Percentiles rank a stretch among this genome's conserved stretches.
Conservation (phyloP, 92 coral and sea anemone species). For the Porites rus region DNA sequence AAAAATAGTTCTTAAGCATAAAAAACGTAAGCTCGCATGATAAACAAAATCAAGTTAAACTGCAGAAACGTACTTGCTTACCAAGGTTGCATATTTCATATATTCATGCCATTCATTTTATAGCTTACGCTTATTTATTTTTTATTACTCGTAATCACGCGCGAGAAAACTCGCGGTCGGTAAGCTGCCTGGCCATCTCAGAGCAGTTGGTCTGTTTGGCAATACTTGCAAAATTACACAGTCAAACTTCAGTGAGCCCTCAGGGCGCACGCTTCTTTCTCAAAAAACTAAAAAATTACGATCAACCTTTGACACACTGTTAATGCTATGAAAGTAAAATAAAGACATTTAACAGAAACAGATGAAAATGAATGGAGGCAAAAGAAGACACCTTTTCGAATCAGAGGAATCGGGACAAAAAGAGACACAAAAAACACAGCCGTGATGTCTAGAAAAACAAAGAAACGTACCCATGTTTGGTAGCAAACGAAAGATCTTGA, state of each 20-base stretch:
- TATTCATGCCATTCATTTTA: conserved; percentile 12
- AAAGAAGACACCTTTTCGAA: conserved; percentile 21
- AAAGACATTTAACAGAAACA: conserved; percentile 9
- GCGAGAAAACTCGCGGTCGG: background rate
- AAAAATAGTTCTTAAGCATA: conserved; percentile 6
- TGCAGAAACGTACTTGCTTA: conserved; percentile 24
- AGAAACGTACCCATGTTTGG: conserved; percentile 17
- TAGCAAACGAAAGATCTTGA: conserved; percentile 16
- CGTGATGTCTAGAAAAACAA: conserved; percentile 23
- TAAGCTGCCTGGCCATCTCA: conserved; percentile 11
- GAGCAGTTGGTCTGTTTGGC: conserved; percentile 23
- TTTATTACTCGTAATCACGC: background rate
- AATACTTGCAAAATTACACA: conserved; percentile 23
- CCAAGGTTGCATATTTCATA: conserved; percentile 17
- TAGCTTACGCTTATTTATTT: background rate
- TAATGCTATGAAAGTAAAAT: conserved; percentile 12
- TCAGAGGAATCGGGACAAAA: conserved; percentile 13
- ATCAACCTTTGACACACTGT: conserved; percentile 21
- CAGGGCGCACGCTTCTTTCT: background rate
- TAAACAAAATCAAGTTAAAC: conserved; percentile 14
- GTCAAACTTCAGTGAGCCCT: conserved; percentile 18
- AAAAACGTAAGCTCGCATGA: background rate
- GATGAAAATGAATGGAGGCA: conserved; percentile 14
- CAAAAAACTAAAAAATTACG: conserved; percentile 31
- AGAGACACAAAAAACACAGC: conserved; percentile 18